Base-by-base conservation (phyloP, 2,888 invertebrate species). In the Phyto melanocephala region DNA sequence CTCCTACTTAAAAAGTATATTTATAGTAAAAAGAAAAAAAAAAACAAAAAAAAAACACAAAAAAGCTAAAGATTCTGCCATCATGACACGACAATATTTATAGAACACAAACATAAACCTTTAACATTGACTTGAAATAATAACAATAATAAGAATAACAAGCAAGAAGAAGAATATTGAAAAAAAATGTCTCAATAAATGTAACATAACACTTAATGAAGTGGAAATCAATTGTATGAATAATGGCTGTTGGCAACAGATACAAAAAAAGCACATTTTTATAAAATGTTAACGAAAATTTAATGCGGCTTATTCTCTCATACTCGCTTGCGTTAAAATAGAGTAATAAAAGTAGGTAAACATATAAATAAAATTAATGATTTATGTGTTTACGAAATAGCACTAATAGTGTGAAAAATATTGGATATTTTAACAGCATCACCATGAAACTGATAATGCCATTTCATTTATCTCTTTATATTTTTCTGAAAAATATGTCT, bases 151-250 rank as follows among this genome's bases (percentile, higher is more conserved):
- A 42, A 56, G 45, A 58, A n/a, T n/a, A 42, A 50, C 28, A 28
- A 28, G 6, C 6, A 28, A 3, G 6, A 28, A 28, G 28, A 28
- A 3, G 28, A 28, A 28, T 28, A 6, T 5, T 5, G 28, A 28
- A 15, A 11, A 70, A 28, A 67, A 72, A 77, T 67, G 60, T 45
- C 81, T 81, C 45, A 76, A 81, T 81, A 81, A 76, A 81, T 71
- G 80, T 76, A 58, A 81, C 70, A 75, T 63, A 54, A 37, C 28
- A 62, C 17, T 60, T 67, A 81, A 76, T 76, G 81, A 76, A 54
- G 76, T 71, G 71, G 76, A 81, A 81, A 81, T 56, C 70, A 80
- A 80, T 80, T 80, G 68, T 52, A 45, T 50, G 40, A 68, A 67
- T 60, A 71, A 58, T 52, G 47, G 67, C 28, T 47, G 58, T 54